These are phyloP conservation scores for Ameiurus melas DNA, from an alignment of 2,113 vertebrate genomes.

Conservation along the genomic window DNA sequence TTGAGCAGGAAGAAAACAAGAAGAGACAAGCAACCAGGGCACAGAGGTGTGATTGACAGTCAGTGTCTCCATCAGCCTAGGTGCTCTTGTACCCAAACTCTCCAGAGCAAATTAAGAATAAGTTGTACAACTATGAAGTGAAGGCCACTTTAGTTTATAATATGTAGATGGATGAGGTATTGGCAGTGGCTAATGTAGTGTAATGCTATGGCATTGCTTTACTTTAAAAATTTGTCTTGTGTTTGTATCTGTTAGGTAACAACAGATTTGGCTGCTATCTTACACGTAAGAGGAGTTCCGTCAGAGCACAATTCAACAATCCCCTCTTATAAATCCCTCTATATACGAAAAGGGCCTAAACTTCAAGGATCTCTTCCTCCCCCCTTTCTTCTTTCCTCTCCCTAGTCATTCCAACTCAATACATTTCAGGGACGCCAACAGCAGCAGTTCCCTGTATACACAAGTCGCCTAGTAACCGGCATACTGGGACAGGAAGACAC, in stretches of 20 bases:
- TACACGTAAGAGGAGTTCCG: not conserved
- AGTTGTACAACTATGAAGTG: not conserved
- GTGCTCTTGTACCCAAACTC: not conserved
- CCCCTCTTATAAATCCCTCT: not conserved
- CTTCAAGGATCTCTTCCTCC: not conserved
- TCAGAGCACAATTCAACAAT: not conserved
- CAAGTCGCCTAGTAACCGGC: constrained; percentile 47
- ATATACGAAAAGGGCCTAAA: not conserved
- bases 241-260: not conserved
- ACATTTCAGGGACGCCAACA: constrained; percentile 42
- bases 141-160: not conserved
- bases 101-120: not conserved
- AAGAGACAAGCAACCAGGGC: constrained; percentile 32
- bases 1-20: constrained; percentile 44
- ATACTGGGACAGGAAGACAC: constrained; percentile 34
- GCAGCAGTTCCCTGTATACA: constrained; percentile 40
- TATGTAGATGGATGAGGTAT: not conserved
- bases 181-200: not conserved
- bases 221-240: not conserved
- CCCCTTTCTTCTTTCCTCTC: not conserved
- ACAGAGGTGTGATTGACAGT: constrained; percentile 44
- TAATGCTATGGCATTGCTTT: not conserved
- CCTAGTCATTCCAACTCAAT: constrained; percentile 11
- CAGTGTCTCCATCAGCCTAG: not conserved
- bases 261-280: not conserved